These are phyloP conservation scores for Abscondita cerata DNA, from an alignment of 2,888 invertebrate genomes.

Conservation along the genomic window DNA sequence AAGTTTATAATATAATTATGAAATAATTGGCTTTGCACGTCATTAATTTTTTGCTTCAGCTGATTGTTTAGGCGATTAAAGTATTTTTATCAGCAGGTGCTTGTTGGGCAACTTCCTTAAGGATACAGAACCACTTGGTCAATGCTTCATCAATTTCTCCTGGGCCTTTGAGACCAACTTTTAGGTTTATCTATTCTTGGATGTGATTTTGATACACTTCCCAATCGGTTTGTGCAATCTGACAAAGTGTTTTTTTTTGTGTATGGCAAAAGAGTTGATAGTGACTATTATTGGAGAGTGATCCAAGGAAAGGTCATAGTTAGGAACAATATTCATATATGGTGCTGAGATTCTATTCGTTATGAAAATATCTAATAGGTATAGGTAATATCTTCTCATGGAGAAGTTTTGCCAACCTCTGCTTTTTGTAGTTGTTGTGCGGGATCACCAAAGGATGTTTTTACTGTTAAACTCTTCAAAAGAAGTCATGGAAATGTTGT, in stretches of 20 bases:
- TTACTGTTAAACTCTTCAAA: constrained; percentile 5
- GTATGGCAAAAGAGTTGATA: too few species aligned
- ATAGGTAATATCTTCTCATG: constrained; percentile 32
- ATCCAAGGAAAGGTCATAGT: background rate
- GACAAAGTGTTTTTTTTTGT: too few species aligned
- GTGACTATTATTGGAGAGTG: background rate
- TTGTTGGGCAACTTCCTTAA: too few species aligned
- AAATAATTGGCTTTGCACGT: background rate
- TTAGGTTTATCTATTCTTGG: too few species aligned
- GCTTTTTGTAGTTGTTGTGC: constrained; percentile 5
- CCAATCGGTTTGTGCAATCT: too few species aligned
- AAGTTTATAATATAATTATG: background rate
- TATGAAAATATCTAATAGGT: background rate
- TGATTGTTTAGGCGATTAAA: too few species aligned
- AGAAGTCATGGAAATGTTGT: constrained; percentile 33
- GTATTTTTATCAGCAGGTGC: too few species aligned
- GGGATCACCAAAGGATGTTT: background rate
- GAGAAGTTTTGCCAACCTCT: constrained; percentile 32
- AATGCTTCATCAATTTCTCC: too few species aligned
- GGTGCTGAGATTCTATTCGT: background rate
- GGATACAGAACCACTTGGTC: too few species aligned
- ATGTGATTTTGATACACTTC: too few species aligned
- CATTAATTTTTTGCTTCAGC: background rate
- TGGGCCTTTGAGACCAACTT: too few species aligned
- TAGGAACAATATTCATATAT: too few species aligned